A percentile compares a stretch with the other conserved stretches of the same genome.
These are phyloP conservation scores for Amblyjoppa fuscipennis DNA, from an alignment of 2,888 invertebrate species.

Conservation along the genomic window DNA sequence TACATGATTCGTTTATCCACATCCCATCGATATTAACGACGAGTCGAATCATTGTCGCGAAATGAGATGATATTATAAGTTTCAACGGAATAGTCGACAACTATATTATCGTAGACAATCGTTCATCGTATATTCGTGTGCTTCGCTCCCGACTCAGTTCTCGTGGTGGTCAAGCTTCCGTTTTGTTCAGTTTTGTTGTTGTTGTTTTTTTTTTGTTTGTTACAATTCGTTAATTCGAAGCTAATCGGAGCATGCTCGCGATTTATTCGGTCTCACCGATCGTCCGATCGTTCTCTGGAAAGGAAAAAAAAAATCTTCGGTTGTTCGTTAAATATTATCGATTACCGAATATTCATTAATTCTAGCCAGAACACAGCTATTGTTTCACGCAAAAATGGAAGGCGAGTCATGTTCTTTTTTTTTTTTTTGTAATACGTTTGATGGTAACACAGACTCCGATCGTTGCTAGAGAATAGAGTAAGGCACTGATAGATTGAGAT, in stretches of 20 bases:
- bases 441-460: slow-evolving; percentile 57
- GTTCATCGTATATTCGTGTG: slow-evolving; percentile 47
- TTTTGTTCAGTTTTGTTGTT: slow-evolving; percentile 13
- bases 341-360: slow-evolving; percentile 29
- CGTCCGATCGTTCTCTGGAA: slow-evolving; percentile 46
- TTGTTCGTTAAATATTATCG: slow-evolving; percentile 36
- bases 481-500: slow-evolving; percentile 70
- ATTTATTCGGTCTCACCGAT: slow-evolving; percentile 48
- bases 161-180: slow-evolving; percentile 31
- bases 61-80: slow-evolving; percentile 53
- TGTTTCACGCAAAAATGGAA: slow-evolving; percentile 8
- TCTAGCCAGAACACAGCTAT: slow-evolving; percentile 20
- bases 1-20: slow-evolving; percentile 76
- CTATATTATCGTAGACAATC: slow-evolving; percentile 57
- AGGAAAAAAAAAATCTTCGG: slow-evolving; percentile 37
- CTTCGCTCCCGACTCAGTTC: slow-evolving; percentile 33
- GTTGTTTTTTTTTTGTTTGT: not conserved
- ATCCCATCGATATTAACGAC: slow-evolving; percentile 49
- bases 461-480: slow-evolving; percentile 71
- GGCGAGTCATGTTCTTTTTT: slow-evolving; percentile 23
- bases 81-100: slow-evolving; percentile 57
- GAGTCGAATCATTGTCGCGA: slow-evolving; percentile 55
- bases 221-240: slow-evolving; percentile 22
- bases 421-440: slow-evolving; percentile 25
- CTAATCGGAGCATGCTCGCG: slow-evolving; percentile 56